phyloP scores from a whole-genome alignment of 35 echinoderm and acorn worm genomes.

The Apostichopus californicus region DNA sequence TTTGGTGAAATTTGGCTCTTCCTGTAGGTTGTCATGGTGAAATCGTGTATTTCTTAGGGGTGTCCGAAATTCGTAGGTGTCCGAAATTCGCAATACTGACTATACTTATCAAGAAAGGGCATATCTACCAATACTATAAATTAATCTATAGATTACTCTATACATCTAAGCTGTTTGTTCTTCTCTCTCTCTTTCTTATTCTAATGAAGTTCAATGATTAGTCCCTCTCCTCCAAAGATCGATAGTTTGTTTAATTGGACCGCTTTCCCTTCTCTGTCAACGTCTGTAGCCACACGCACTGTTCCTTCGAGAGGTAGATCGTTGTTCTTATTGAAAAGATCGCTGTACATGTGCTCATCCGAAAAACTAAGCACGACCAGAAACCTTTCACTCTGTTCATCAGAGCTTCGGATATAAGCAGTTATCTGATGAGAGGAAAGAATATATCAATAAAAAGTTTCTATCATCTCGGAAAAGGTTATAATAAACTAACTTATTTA shows the following conservation, averaged over 20 bases:
- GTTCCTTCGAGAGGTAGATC: slow-evolving; percentile 72
- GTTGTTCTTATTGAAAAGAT: slow-evolving; percentile 56
- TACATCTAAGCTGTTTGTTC: too few relatives aligned
- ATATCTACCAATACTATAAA: too few relatives aligned
- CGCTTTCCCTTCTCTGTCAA: slow-evolving; percentile 21
- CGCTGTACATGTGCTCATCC: slow-evolving; percentile 4
- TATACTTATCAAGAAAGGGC: too few relatives aligned
- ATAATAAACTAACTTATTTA: too few relatives aligned
- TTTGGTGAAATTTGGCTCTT: too few relatives aligned
- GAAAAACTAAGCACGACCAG: slow-evolving; percentile 83
- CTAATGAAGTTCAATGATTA: slow-evolving; percentile 57
- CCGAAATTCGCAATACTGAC: too few relatives aligned
- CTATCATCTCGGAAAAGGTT: too few relatives aligned
- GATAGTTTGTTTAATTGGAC: slow-evolving; percentile 85
- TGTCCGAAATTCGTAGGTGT: too few relatives aligned
- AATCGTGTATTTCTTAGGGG: too few relatives aligned
- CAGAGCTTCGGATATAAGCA: slow-evolving; percentile 67
- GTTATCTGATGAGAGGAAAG: slow-evolving; percentile 45
- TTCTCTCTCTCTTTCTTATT: too few relatives aligned
- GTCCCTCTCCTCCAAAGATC: slow-evolving; percentile 67
- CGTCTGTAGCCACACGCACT: slow-evolving; percentile 54
- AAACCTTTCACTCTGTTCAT: slow-evolving; percentile 53
- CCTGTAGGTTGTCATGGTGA: too few relatives aligned
- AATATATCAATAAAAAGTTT: background rate
- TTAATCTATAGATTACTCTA: too few relatives aligned